phyloP scores from a whole-genome alignment of 2,797 vertebrate genomes.

The Lophius americanus region DNA sequence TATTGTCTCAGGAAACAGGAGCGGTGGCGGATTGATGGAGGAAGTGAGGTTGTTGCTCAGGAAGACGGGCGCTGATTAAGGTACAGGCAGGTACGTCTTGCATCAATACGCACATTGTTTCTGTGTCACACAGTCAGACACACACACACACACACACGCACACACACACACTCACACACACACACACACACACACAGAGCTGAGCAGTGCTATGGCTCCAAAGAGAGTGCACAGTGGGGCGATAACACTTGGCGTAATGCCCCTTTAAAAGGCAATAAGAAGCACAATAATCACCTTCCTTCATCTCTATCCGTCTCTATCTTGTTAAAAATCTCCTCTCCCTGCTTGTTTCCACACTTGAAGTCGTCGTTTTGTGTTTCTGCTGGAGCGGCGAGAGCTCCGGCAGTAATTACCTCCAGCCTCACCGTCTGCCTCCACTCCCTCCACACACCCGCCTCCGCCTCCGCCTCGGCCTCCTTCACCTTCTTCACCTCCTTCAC shows the following conservation, averaged over 20 bases:
- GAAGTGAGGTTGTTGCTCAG: slow-evolving; percentile 22
- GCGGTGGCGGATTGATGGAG: slow-evolving; percentile 8
- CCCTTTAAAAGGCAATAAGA: slow-evolving; percentile 66
- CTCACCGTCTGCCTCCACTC: slow-evolving; percentile 31
- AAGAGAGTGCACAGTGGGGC: slow-evolving; percentile 54
- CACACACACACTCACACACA: slow-evolving; percentile 20
- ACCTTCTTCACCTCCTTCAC: too few species aligned
- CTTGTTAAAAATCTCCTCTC: slow-evolving; percentile 62
- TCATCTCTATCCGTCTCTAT: slow-evolving; percentile 57
- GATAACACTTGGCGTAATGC: slow-evolving; percentile 67
- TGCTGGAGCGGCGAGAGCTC: slow-evolving; percentile 54
- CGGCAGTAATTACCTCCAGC: slow-evolving; percentile 56
- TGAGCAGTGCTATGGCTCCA: slow-evolving; percentile 44
- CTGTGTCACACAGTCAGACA: neutral
- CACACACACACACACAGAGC: slow-evolving; percentile 16
- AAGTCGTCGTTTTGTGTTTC: slow-evolving; percentile 49
- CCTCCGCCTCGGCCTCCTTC: too few species aligned
- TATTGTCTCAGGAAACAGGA: neutral
- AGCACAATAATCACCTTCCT: slow-evolving; percentile 59
- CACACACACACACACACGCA: slow-evolving; percentile 24
- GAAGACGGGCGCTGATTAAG: slow-evolving; percentile 22
- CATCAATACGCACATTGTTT: neutral
- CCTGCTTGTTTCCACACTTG: slow-evolving; percentile 46
- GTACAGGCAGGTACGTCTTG: slow-evolving; percentile 7
- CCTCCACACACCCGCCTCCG: slow-evolving; percentile 32